Evolutionary conservation across 2,888 invertebrate genomes (phyloP).

Genomic region (Podabrus alpinus): DNA sequence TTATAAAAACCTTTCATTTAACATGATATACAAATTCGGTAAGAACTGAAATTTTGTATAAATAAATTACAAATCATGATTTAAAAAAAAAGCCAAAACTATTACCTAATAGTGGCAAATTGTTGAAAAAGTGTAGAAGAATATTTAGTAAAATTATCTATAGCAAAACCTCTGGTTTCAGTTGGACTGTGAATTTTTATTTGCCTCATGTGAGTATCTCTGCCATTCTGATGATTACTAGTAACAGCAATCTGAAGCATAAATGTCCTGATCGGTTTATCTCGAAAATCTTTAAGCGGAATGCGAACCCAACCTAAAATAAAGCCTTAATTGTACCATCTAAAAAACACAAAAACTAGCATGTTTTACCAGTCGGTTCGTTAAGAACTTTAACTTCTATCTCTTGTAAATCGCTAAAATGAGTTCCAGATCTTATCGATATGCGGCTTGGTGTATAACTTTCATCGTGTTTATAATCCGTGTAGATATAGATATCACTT

Average conservation of each 20-base stretch:
- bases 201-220: constrained; percentile 97
- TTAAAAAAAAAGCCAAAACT: not conserved
- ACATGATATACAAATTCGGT: too few species aligned
- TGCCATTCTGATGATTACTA: constrained; percentile 98
- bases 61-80: not conserved
- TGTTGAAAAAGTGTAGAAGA: constrained; percentile 82
- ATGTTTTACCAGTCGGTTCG: constrained; percentile 78
- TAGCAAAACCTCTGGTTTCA: constrained; percentile 66
- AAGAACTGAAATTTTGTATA: too few species aligned
- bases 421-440: constrained; percentile 90
- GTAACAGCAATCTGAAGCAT: constrained; percentile 96
- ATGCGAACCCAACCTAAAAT: constrained; percentile 89
- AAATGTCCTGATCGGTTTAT: constrained; percentile 89
- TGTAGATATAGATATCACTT: constrained; percentile 93
- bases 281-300: constrained; percentile 85
- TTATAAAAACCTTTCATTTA: too few species aligned
- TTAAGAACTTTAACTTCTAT: constrained; percentile 90
- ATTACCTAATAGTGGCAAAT: constrained; percentile 78
- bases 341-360: not conserved
- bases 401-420: constrained; percentile 96
- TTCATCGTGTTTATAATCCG: constrained; percentile 97
- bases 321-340: not conserved
- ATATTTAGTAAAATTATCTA: constrained; percentile 77
- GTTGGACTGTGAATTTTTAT: constrained; percentile 93
- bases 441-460: constrained; percentile 97